Percentiles rank a stretch among this genome's conserved stretches.
These are phyloP conservation scores for Umimayanthus kanabou DNA, from an alignment of 92 coral and sea anemone species.

Conservation along the genomic window DNA sequence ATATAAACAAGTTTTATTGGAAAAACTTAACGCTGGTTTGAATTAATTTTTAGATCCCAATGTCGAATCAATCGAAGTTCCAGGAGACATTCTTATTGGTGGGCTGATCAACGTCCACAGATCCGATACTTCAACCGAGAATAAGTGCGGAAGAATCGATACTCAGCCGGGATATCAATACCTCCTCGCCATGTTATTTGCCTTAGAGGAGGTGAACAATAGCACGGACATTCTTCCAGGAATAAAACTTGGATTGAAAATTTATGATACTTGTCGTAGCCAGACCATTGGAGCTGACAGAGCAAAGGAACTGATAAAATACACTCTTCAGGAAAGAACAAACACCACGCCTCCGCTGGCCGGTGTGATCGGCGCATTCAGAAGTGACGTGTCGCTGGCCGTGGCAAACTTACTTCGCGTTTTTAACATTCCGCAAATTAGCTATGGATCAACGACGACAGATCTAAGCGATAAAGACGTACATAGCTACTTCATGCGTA, in stretches of 20 bases:
- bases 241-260: conserved; percentile 45
- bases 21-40: not conserved
- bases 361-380: conserved; percentile 56
- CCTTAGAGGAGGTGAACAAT: conserved; percentile 51
- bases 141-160: conserved; percentile 56
- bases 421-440: conserved; percentile 59
- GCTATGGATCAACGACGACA: conserved; percentile 55
- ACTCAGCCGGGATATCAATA: conserved; percentile 63
- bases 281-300: conserved; percentile 59
- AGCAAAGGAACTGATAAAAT: conserved; percentile 49
- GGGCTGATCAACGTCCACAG: conserved; percentile 50
- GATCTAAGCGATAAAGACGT: conserved; percentile 52
- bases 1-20: no score
- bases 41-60: not conserved
- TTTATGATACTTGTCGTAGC: conserved; percentile 58
- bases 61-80: conserved; percentile 38
- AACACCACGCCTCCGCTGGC: conserved; percentile 48
- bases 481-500: conserved; percentile 58
- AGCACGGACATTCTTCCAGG: conserved; percentile 51
- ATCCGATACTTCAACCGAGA: conserved; percentile 47
- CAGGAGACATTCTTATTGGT: conserved; percentile 53
- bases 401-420: conserved; percentile 60
- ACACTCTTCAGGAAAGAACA: conserved; percentile 38
- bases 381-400: conserved; percentile 55
- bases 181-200: conserved; percentile 52